Evolutionary conservation across 2,113 vertebrate species (phyloP).

Genomic region (Pelmatolapia mariae): DNA sequence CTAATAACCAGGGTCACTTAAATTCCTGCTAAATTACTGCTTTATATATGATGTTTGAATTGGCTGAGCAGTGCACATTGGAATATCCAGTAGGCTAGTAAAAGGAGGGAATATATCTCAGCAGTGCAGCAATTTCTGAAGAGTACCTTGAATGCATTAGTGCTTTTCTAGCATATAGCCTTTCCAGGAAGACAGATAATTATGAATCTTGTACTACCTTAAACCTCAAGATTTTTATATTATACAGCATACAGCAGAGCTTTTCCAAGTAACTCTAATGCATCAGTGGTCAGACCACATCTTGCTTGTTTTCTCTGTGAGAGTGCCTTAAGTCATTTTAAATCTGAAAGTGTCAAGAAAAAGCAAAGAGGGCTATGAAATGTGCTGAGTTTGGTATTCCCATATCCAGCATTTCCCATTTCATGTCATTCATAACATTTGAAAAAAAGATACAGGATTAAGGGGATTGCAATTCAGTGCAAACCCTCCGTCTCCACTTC

Average conservation of each 20-base stretch:
- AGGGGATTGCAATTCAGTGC: background rate
- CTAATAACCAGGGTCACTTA: background rate
- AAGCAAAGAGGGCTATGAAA: background rate
- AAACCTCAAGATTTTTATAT: background rate
- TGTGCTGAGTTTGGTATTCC: background rate
- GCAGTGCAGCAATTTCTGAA: background rate
- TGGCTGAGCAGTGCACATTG: background rate
- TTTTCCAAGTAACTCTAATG: background rate
- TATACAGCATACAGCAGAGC: background rate
- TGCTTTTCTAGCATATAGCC: background rate
- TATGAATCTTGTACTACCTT: background rate
- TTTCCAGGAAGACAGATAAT: background rate
- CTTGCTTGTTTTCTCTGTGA: background rate
- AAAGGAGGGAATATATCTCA: background rate
- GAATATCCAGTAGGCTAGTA: background rate
- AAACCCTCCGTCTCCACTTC: background rate
- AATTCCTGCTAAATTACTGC: background rate
- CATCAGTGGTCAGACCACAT: conserved; percentile 1
- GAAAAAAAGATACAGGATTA: background rate
- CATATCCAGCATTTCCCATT: background rate
- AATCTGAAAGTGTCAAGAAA: background rate
- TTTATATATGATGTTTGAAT: background rate
- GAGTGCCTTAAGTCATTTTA: background rate
- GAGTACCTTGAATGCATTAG: background rate
- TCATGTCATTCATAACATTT: background rate